These are phyloP conservation scores for Alcedo atthis DNA, from an alignment of 2,797 vertebrate species.

Conservation along the genomic window DNA sequence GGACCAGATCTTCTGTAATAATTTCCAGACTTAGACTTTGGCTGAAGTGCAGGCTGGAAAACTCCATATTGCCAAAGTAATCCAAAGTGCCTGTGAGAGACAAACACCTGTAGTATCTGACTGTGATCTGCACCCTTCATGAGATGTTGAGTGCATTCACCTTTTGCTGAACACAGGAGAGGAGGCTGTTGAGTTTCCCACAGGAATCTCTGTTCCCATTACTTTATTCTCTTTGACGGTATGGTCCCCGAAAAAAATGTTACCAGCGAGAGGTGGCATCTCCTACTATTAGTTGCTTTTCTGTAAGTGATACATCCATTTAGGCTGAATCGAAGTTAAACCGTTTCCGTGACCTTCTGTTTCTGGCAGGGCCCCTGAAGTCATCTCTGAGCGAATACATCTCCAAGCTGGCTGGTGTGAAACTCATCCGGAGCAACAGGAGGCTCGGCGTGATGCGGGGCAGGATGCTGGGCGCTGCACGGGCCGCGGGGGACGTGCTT, in stretches of 20 bases:
- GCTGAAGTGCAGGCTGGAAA: neutral
- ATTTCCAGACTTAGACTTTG: conserved; percentile 21
- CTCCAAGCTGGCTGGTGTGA: conserved; percentile 84
- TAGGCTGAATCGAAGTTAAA: neutral
- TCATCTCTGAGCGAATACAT: conserved; percentile 84
- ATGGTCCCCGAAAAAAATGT: neutral
- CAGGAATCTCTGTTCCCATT: conserved; percentile 26
- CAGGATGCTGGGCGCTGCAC: conserved; percentile 85
- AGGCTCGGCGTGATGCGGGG: conserved; percentile 83
- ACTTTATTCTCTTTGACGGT: neutral
- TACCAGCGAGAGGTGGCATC: neutral
- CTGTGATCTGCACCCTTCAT: neutral
- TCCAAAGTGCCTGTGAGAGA: neutral
- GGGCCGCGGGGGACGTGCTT: conserved; percentile 84
- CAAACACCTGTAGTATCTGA: conserved; percentile 10
- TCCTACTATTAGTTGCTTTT: neutral
- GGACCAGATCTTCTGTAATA: neutral
- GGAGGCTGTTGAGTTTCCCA: neutral
- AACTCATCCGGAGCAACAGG: conserved; percentile 86
- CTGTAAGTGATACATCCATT: neutral
- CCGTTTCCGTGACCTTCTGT: neutral
- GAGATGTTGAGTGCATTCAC: conserved; percentile 12
- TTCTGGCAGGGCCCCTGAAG: conserved; percentile 82
- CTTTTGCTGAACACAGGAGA: conserved; percentile 31
- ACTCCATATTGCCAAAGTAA: neutral